Evolutionary conservation across 2,888 invertebrate species (phyloP).

Genomic region (Mimumesa dahlbomi): DNA sequence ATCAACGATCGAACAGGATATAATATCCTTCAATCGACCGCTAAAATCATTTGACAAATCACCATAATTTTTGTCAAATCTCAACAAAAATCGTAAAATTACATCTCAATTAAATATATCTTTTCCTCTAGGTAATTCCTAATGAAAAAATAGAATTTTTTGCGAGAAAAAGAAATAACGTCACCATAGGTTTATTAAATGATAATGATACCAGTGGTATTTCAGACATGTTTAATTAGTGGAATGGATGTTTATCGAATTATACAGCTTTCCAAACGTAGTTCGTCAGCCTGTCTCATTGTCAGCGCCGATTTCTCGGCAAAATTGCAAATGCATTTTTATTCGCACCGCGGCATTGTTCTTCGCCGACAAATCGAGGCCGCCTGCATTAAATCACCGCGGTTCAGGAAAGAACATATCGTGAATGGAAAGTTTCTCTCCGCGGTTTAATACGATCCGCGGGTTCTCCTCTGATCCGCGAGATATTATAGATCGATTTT

Average conservation of each 20-base stretch:
- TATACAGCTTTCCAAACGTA: constrained; percentile 5
- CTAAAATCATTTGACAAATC: no score
- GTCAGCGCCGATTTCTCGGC: constrained; percentile 17
- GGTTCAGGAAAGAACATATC: constrained; percentile 35
- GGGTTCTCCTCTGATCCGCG: constrained; percentile 18
- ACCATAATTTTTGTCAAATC: no score
- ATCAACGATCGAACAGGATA: no score
- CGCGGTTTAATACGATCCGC: constrained; percentile 3
- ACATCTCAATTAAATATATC: no score
- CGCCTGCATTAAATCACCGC: constrained; percentile 37
- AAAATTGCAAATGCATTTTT: constrained; percentile 35
- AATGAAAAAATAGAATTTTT: no score
- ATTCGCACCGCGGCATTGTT: constrained; percentile 50
- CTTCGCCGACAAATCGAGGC: constrained; percentile 43
- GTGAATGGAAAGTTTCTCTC: constrained; percentile 43
- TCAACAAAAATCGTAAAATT: no score
- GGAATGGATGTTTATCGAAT: not conserved
- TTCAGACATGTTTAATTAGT: no score
- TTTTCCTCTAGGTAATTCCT: no score
- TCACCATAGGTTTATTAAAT: no score
- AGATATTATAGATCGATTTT: not conserved
- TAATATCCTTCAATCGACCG: no score
- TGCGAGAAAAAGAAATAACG: no score
- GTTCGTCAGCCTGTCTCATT: constrained; percentile 30
- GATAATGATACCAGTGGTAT: no score